These are phyloP conservation scores for Pipistrellus pipistrellus DNA, from an alignment of 2,797 vertebrate genomes.

Conservation along the genomic window DNA sequence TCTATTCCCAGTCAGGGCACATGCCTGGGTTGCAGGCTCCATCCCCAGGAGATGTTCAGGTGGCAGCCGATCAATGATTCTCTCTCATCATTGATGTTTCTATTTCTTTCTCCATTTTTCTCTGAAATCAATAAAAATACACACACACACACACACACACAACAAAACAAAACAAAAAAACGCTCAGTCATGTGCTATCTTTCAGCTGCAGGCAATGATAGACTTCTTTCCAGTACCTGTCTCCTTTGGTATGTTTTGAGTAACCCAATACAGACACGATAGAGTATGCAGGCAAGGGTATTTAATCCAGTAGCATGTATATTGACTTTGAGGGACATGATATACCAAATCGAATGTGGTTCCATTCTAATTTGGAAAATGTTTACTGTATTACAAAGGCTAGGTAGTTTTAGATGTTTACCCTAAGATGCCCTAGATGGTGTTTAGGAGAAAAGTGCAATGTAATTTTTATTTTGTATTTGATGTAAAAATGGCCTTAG, in stretches of 20 bases:
- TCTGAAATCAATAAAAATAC: too few relatives aligned
- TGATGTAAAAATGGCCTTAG: not conserved
- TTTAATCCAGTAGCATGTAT: not conserved
- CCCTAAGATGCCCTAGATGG: not conserved
- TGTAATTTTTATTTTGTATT: not conserved
- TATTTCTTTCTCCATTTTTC: too few relatives aligned
- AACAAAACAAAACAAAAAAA: too few relatives aligned
- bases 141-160: too few relatives aligned
- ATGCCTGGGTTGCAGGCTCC: too few relatives aligned
- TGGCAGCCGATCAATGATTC: too few relatives aligned
- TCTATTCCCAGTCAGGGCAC: too few relatives aligned
- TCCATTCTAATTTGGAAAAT: not conserved
- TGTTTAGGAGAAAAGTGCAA: not conserved
- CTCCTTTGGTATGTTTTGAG: not conserved
- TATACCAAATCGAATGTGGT: not conserved
- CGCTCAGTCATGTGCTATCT: not conserved
- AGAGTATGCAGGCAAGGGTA: not conserved
- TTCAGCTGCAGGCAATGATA: not conserved
- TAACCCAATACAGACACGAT: not conserved
- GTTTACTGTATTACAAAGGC: not conserved
- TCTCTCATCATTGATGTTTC: too few relatives aligned
- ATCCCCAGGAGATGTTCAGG: too few relatives aligned
- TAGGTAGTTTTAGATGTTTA: not conserved
- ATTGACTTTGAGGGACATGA: not conserved
- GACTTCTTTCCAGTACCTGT: not conserved